Conservation (phyloP, 2,113 vertebrate genomes). For the Natator depressus region DNA sequence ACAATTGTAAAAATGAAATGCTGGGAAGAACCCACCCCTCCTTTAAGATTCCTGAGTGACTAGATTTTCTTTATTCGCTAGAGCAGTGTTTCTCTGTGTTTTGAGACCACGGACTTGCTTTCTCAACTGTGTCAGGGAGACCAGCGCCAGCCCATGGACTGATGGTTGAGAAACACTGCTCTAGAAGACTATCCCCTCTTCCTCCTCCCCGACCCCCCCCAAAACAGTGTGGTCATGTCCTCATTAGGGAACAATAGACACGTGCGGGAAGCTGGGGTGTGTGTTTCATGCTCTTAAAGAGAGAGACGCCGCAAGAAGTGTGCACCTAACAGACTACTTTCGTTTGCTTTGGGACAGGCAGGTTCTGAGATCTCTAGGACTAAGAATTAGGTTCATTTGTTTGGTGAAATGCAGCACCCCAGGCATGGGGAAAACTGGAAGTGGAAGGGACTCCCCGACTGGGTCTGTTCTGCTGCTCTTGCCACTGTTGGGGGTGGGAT, state of each 20-base stretch:
- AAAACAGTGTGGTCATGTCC: not conserved
- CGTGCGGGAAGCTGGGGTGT: not conserved
- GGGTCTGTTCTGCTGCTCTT: not conserved
- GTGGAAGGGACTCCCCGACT: not conserved
- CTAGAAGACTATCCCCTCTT: not conserved
- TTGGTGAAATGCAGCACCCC: not conserved
- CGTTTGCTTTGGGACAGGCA: not conserved
- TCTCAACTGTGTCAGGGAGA: not conserved
- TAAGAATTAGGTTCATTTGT: not conserved
- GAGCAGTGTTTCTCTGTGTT: not conserved
- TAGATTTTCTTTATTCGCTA: not conserved
- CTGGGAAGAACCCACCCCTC: not conserved
- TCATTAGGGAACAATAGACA: not conserved
- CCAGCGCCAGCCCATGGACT: not conserved
- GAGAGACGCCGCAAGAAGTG: not conserved
- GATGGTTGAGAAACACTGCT: not conserved
- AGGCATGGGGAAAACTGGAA: not conserved
- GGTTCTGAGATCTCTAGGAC: not conserved
- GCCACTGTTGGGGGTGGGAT: not conserved
- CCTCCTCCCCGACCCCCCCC: too few species aligned
- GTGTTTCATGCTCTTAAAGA: not conserved
- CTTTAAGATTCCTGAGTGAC: not conserved
- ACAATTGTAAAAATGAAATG: not conserved
- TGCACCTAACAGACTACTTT: not conserved
- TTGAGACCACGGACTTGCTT: not conserved